phyloP scores from a whole-genome alignment of 2,113 vertebrate genomes.

The Aldabrachelys gigantea region DNA sequence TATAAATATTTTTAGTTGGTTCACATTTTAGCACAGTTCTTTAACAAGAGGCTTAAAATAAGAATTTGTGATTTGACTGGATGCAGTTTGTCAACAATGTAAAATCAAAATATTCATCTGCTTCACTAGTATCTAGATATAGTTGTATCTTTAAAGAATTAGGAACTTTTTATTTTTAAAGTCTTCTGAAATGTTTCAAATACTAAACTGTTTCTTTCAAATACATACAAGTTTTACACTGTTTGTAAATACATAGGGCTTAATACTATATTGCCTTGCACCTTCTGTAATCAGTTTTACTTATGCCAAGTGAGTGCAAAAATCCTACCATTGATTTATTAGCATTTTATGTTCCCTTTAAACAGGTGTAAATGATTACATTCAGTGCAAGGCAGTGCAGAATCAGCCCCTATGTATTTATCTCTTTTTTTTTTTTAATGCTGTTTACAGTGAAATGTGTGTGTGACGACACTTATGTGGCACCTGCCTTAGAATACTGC shows the following conservation, averaged over 20 bases:
- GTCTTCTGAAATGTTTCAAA: not conserved
- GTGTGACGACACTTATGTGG: not conserved
- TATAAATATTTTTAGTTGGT: not conserved
- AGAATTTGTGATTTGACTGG: not conserved
- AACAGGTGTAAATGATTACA: constrained; percentile 67
- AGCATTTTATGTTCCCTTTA: constrained; percentile 59
- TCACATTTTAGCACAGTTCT: not conserved
- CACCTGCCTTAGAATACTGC: not conserved
- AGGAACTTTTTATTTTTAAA: not conserved
- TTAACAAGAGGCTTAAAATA: not conserved
- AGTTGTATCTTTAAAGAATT: not conserved
- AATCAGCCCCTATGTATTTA: not conserved
- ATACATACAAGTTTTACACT: not conserved
- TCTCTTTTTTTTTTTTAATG: not conserved
- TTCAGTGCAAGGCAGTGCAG: not conserved
- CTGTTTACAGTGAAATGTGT: not conserved
- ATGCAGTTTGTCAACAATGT: not conserved
- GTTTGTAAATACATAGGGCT: not conserved
- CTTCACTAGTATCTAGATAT: not conserved
- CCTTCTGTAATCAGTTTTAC: constrained; percentile 7
- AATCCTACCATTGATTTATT: constrained; percentile 63
- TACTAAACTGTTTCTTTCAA: not conserved
- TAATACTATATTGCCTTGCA: constrained; percentile 1
- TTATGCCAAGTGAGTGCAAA: not conserved
- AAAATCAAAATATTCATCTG: not conserved